Base-by-base conservation (phyloP, 2,888 invertebrate species). In the Buathra laborator region DNA sequence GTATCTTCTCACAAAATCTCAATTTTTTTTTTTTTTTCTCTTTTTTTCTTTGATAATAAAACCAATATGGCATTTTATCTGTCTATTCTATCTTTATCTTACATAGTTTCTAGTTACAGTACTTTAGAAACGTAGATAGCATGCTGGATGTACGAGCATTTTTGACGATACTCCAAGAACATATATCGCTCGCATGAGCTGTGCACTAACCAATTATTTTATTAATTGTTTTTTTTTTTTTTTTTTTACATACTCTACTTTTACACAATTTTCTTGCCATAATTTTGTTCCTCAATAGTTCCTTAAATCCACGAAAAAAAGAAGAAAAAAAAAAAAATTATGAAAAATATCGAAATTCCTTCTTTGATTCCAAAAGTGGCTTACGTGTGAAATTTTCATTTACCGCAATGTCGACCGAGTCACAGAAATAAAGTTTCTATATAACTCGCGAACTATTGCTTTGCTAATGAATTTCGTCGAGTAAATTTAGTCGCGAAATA, bases 131-230 rank as follows among this genome's bases (percentile, higher is more conserved):
- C 86, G 89, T 92, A 91, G 90, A 12, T 59, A 89, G 93, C 93
- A 93, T 92, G 93, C 90, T 90, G 89, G 89, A 90, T 91, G 93
- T 93, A 93, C 92, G 92, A 89, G 89, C 90, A 88, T 90, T 90
- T 87, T 89, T 84, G 89, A 90, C 88, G 89, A 89, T 86, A 89
- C 89, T 89, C 87, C 90, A 79, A 90, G 85, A 84, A 90, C 59
- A 76, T 79, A 37, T 86, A 88, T 90, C 87, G 91, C 90, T 93
- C 88, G 93, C 93, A 93, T 93, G 93, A 90, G 90, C 89, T 90
- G 91, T 89, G 91, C 92, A 92, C 91, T 93, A 93, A 93, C 91
- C 87, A 87, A 74, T 84, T 71, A 67, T 87, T 80, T 90, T 87
- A 87, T 83, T 46, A 10, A 44, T 72, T 70, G 24, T 70, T 24